Conservation (phyloP, 2,113 vertebrate species). For the Leptosomus discolor region DNA sequence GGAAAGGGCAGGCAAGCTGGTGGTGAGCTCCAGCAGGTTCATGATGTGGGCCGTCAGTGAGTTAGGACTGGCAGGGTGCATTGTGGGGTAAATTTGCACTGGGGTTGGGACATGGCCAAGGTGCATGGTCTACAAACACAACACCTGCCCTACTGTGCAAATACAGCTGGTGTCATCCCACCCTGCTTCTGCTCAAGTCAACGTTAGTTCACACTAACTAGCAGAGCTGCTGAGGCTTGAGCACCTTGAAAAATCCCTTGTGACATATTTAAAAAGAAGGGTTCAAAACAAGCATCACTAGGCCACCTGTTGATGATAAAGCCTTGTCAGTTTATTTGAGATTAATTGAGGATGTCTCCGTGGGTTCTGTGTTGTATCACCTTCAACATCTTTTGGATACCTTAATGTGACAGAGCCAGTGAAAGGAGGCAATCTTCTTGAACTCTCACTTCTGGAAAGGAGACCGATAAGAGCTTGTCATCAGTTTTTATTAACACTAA, state of each 20-base stretch:
- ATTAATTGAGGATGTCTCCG: neutral
- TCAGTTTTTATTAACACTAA: constrained; percentile 16
- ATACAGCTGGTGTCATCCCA: neutral
- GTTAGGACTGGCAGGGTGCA: rapidly evolving
- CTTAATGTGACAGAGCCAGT: neutral
- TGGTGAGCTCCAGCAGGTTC: neutral
- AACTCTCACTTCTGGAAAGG: neutral
- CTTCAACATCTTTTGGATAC: neutral
- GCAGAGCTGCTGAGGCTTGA: neutral
- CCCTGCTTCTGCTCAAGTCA: neutral
- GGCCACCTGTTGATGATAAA: neutral
- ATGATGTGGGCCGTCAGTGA: no score
- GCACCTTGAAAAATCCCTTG: neutral
- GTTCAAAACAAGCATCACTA: neutral
- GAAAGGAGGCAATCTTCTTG: neutral
- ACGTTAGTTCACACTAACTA: rapidly evolving
- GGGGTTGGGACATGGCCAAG: neutral
- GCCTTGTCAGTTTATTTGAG: neutral
- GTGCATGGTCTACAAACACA: neutral
- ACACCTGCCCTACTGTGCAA: neutral
- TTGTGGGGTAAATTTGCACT: neutral
- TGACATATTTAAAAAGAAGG: neutral
- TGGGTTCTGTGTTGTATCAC: neutral
- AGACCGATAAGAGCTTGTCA: neutral
- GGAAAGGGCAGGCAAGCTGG: neutral